These are phyloP conservation scores for Rhipidura dahli DNA, from an alignment of 2,113 vertebrate genomes.

Conservation along the genomic window DNA sequence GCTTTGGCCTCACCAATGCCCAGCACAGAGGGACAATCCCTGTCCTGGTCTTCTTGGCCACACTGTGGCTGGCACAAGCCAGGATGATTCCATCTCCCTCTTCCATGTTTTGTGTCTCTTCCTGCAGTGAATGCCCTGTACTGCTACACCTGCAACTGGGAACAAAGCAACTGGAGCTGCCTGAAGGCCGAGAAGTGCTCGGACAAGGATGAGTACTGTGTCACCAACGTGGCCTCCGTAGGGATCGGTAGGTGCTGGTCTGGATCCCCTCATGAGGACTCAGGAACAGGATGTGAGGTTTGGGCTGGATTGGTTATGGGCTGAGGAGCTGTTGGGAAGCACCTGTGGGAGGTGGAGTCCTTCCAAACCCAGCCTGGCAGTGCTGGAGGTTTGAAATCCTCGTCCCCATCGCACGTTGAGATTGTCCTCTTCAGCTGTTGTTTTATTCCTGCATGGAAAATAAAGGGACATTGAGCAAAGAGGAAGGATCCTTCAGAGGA, in stretches of 20 bases:
- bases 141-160: slow-evolving; percentile 53
- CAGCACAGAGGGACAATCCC: neutral
- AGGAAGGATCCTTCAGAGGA: neutral
- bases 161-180: slow-evolving; percentile 42
- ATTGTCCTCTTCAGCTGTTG: neutral
- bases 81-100: neutral
- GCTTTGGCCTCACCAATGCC: neutral
- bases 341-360: neutral
- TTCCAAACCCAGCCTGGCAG: neutral
- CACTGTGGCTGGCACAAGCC: fast-evolving
- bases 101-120: neutral
- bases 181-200: slow-evolving; percentile 23
- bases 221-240: slow-evolving; percentile 39
- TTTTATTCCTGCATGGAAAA: neutral
- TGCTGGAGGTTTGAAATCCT: neutral
- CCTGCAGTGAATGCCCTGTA: slow-evolving; percentile 11
- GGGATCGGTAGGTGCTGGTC: slow-evolving; percentile 1
- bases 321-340: neutral
- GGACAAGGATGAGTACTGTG: neutral
- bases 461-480: neutral
- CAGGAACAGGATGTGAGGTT: neutral
- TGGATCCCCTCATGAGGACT: neutral
- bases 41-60: neutral
- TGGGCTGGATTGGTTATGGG: neutral
- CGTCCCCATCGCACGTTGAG: fast-evolving